Percentiles rank a stretch among this genome's conserved stretches.
phyloP scores from a whole-genome alignment of 1,140 invertebrate species.

The Sipha flava region DNA sequence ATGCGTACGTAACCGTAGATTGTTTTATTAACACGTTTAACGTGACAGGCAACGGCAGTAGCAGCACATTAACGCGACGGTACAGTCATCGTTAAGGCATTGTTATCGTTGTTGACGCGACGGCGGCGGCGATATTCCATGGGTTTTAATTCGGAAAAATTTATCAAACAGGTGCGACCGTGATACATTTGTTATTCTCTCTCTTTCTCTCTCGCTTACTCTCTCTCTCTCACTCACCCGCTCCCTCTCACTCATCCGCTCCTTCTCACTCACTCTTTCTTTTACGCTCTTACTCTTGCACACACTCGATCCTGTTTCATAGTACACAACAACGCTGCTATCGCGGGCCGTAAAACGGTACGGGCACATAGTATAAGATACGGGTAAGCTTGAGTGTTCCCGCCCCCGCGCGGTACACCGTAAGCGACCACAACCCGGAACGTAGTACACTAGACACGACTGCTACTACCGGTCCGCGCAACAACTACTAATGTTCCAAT shows the following conservation, averaged over 20 bases:
- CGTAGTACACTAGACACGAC: too few relatives aligned
- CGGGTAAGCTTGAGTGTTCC: too few relatives aligned
- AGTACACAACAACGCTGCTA: too few relatives aligned
- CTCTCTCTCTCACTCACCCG: background rate
- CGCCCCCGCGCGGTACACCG: too few relatives aligned
- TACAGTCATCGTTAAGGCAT: background rate
- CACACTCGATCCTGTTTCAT: too few relatives aligned
- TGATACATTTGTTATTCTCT: background rate
- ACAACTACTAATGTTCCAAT: too few relatives aligned
- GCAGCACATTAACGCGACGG: background rate
- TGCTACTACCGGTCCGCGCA: too few relatives aligned
- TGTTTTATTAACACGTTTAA: background rate
- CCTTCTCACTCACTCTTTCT: too few relatives aligned
- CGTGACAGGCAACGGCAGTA: background rate
- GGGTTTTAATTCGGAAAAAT: background rate
- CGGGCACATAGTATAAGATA: too few relatives aligned
- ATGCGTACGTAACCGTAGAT: background rate
- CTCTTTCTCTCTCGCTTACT: background rate
- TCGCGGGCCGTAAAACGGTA: too few relatives aligned
- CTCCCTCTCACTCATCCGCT: background rate
- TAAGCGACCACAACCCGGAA: too few relatives aligned
- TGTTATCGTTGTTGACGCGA: background rate
- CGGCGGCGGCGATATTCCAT: background rate
- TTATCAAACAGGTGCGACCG: constrained; percentile 27
- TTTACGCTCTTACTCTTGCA: too few relatives aligned